Evolutionary conservation across 2,113 vertebrate species (phyloP).

Genomic region (Antechinus stuartii): DNA sequence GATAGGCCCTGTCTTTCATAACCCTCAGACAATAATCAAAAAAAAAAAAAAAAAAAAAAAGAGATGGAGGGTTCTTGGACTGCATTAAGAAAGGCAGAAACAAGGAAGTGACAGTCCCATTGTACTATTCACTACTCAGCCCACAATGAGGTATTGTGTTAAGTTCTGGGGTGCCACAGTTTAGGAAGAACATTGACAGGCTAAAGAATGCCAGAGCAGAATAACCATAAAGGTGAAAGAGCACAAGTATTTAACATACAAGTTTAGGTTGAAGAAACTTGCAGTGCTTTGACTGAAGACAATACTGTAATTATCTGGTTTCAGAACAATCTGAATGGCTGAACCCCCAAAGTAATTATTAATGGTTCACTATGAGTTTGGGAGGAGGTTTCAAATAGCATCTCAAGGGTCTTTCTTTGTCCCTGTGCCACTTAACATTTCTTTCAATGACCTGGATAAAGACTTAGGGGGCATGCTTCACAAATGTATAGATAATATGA

Average conservation of each 20-base stretch:
- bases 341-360: background rate
- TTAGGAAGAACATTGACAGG: background rate
- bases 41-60: background rate
- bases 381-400: background rate
- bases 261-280: background rate
- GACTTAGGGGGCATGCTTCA: background rate
- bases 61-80: background rate
- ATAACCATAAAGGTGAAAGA: background rate
- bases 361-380: background rate
- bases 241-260: background rate
- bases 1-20: background rate
- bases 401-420: background rate
- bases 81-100: background rate
- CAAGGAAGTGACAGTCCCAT: background rate
- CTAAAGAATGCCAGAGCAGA: background rate
- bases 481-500: background rate
- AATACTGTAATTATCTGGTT: background rate
- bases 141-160: background rate
- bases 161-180: background rate
- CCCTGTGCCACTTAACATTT: background rate
- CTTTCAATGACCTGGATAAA: background rate
- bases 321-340: background rate
- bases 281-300: background rate
- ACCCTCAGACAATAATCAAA: background rate
- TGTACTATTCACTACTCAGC: background rate